These are phyloP conservation scores for Austrolebias charrua DNA, from an alignment of 2,797 vertebrate genomes.

Conservation along the genomic window DNA sequence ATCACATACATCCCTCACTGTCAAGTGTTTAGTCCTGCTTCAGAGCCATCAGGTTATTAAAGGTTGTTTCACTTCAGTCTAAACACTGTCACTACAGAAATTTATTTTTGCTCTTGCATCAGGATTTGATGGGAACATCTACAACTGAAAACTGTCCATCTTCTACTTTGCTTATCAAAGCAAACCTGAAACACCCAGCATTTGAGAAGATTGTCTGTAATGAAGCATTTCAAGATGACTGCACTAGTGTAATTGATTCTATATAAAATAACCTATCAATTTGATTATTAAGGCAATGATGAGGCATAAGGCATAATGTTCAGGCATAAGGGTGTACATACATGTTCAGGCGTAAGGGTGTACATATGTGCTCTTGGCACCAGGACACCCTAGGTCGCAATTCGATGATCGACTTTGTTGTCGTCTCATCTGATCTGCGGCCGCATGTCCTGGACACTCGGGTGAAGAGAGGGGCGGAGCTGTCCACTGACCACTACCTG, in stretches of 20 bases:
- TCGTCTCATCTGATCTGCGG: no score
- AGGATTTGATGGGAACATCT: constrained; percentile 24
- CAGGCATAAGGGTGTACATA: no score
- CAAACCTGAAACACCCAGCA: neutral
- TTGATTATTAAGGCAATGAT: constrained; percentile 30
- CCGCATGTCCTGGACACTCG: no score
- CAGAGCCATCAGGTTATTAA: constrained; percentile 19
- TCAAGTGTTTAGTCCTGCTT: constrained; percentile 26
- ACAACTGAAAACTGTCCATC: constrained; percentile 11
- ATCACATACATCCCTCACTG: constrained; percentile 23
- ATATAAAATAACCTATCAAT: constrained; percentile 22
- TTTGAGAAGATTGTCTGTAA: constrained; percentile 37
- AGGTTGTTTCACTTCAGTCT: constrained; percentile 16
- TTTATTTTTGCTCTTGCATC: constrained; percentile 30
- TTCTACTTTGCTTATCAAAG: no score
- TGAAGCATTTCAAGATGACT: constrained; percentile 49
- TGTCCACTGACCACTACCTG: no score
- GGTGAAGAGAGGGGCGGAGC: no score
- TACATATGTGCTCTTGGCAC: no score
- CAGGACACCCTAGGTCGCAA: no score
- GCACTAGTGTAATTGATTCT: constrained; percentile 37
- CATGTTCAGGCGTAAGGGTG: no score
- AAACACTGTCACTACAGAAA: constrained; percentile 16
- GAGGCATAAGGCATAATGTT: no score
- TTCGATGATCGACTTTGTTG: no score